phyloP scores from a whole-genome alignment of 2,888 invertebrate genomes.

The Limnephilus auricula region DNA sequence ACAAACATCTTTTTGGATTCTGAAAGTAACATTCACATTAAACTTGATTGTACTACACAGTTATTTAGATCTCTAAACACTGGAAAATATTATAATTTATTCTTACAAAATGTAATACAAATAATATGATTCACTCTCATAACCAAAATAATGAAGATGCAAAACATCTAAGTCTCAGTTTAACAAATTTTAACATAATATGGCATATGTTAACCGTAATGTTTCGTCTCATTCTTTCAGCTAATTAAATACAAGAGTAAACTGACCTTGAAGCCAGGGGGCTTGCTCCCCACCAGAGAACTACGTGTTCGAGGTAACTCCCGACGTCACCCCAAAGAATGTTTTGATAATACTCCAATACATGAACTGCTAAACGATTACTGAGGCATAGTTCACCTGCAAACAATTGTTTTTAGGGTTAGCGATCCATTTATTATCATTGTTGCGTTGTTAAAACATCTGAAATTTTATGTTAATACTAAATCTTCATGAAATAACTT shows the following conservation, averaged over 20 bases:
- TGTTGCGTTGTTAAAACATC: background rate
- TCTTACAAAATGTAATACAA: too few species aligned
- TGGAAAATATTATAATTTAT: too few species aligned
- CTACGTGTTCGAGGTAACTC: slow-evolving; percentile 87
- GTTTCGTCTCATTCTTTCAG: background rate
- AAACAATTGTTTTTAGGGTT: slow-evolving; percentile 55
- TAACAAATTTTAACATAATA: too few species aligned
- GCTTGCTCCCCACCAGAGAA: slow-evolving; percentile 90
- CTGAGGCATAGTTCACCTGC: slow-evolving; percentile 80
- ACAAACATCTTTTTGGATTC: too few species aligned
- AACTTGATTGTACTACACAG: too few species aligned
- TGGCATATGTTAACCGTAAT: background rate
- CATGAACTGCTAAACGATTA: slow-evolving; percentile 80
- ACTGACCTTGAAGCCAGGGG: slow-evolving; percentile 81
- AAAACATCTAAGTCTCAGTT: too few species aligned
- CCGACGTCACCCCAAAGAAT: slow-evolving; percentile 90
- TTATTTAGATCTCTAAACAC: too few species aligned
- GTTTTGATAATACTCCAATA: slow-evolving; percentile 84
- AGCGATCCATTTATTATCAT: background rate
- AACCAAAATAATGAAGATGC: too few species aligned
- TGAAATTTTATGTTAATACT: too few species aligned
- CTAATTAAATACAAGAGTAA: background rate
- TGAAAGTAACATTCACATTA: too few species aligned
- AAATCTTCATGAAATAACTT: too few species aligned
- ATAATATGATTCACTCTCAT: too few species aligned